A percentile compares a stretch with the other conserved stretches of the same genome.
These are phyloP conservation scores for Rhea americana DNA, from an alignment of 2,113 vertebrate species.

Conservation along the genomic window DNA sequence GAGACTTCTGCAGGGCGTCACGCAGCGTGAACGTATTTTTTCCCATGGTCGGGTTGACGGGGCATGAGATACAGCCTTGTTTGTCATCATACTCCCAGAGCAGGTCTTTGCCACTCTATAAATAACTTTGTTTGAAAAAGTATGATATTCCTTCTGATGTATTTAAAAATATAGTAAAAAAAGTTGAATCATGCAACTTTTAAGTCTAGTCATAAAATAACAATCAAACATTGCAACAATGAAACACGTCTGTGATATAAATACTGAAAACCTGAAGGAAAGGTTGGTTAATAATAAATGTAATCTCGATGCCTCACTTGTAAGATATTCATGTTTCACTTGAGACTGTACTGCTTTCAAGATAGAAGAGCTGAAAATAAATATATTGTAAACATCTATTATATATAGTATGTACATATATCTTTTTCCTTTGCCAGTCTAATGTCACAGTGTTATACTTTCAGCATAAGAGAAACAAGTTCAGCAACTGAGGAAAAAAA, in stretches of 20 bases:
- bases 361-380: background rate
- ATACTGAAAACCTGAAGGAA: background rate
- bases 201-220: background rate
- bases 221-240: background rate
- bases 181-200: background rate
- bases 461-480: background rate
- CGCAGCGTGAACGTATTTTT: background rate
- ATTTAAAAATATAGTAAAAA: background rate
- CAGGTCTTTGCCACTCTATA: background rate
- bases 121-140: background rate
- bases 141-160: background rate
- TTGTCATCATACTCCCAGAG: background rate
- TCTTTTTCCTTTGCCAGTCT: background rate
- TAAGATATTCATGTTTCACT: background rate
- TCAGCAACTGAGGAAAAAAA: background rate
- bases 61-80: background rate
- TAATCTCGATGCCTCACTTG: background rate
- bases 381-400: constrained; percentile 20
- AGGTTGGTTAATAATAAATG: constrained; percentile 34
- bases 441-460: background rate
- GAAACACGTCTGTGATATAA: background rate
- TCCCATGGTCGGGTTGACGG: background rate
- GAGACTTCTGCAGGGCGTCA: background rate
- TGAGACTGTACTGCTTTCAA: constrained; percentile 11
- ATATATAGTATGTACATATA: background rate